Conservation (phyloP, 2,888 invertebrate genomes). For the Dolomedes plantarius region DNA sequence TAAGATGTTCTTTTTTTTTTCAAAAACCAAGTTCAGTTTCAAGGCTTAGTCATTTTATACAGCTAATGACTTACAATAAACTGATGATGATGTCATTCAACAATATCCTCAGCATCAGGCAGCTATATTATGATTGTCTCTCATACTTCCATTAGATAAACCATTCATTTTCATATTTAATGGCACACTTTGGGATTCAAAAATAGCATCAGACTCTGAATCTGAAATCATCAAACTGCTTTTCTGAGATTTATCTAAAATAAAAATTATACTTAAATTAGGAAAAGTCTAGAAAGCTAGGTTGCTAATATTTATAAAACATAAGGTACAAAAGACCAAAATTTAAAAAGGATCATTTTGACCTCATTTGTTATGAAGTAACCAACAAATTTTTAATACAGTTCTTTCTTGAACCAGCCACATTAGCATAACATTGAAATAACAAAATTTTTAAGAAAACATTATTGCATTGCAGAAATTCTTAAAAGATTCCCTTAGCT, state of each 20-base stretch:
- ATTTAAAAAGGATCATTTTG: too few species aligned
- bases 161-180: slow-evolving; percentile 66
- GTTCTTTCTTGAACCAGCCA: too few species aligned
- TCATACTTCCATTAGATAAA: slow-evolving; percentile 45
- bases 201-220: slow-evolving; percentile 71
- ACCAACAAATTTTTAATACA: too few species aligned
- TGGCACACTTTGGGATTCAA: slow-evolving; percentile 59
- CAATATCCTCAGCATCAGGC: slow-evolving; percentile 14
- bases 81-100: background rate
- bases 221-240: slow-evolving; percentile 69
- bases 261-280: background rate
- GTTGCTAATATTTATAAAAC: too few species aligned
- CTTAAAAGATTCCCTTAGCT: too few species aligned
- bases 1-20: too few species aligned
- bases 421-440: too few species aligned
- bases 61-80: background rate
- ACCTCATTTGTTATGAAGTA: too few species aligned
- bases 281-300: too few species aligned
- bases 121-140: slow-evolving; percentile 50
- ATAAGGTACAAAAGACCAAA: too few species aligned
- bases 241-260: slow-evolving; percentile 61
- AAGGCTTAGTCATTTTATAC: background rate
- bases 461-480: too few species aligned
- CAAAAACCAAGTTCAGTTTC: background rate
- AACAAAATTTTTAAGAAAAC: too few species aligned